Percentiles rank a stretch among this genome's conserved stretches.
These are phyloP conservation scores for Zelostemma sp. DNA, from an alignment of 1,140 invertebrate species.

Conservation along the genomic window DNA sequence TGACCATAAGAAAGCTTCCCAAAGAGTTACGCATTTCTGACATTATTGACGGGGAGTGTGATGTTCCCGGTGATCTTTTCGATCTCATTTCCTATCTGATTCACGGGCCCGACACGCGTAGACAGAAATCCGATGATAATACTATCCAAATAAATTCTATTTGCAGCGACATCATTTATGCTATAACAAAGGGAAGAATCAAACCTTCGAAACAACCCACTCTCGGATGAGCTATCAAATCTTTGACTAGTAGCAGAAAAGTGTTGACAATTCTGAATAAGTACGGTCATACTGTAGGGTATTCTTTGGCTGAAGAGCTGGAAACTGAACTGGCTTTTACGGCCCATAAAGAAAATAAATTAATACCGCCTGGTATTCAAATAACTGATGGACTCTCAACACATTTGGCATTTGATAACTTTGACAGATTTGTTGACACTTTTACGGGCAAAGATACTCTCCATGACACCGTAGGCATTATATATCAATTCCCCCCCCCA, in stretches of 20 bases:
- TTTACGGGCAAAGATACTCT: conserved; percentile 50
- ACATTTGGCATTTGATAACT: conserved; percentile 29
- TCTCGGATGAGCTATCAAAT: conserved; percentile 11
- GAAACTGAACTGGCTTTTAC: conserved; percentile 4
- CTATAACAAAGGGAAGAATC: background rate
- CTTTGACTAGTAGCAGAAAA: conserved; percentile 19
- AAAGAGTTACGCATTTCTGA: no score
- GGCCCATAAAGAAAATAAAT: no score
- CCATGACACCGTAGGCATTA: conserved; percentile 58
- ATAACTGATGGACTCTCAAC: no score
- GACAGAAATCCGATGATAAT: no score
- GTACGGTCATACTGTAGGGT: conserved; percentile 20
- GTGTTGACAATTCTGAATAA: conserved; percentile 11
- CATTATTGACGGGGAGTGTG: no score
- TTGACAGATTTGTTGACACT: conserved; percentile 57
- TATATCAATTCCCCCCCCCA: conserved; percentile 34
- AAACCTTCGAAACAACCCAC: conserved; percentile 14
- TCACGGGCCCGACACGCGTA: no score
- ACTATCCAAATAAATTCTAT: background rate
- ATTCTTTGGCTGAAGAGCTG: conserved; percentile 5
- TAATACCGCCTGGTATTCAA: no score
- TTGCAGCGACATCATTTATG: conserved; percentile 12
- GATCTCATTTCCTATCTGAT: no score
- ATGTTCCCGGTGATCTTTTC: no score
- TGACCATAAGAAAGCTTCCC: no score